phyloP scores from a whole-genome alignment of 1,140 invertebrate genomes.

The Andricus grossulariae region DNA sequence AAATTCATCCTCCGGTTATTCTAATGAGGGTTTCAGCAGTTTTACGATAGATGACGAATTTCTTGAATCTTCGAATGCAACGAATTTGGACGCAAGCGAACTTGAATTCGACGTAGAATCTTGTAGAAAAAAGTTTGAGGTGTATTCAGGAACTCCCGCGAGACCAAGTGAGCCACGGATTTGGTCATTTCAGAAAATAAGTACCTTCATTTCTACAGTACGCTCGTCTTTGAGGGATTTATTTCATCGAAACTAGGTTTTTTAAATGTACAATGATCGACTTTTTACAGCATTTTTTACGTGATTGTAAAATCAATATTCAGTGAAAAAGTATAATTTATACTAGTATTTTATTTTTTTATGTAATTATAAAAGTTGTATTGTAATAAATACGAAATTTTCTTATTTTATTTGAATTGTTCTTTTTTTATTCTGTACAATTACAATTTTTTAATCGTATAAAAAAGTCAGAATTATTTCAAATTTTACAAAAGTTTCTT shows the following conservation, averaged over 20 bases:
- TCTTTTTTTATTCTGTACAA: too few relatives aligned
- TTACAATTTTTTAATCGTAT: too few relatives aligned
- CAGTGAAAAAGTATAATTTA: too few relatives aligned
- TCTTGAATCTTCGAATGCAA: slow-evolving; percentile 33
- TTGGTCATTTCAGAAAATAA: slow-evolving; percentile 43
- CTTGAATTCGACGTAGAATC: slow-evolving; percentile 32
- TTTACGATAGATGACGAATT: slow-evolving; percentile 27
- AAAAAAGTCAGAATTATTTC: too few relatives aligned
- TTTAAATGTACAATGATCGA: background rate
- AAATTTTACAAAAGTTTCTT: too few relatives aligned
- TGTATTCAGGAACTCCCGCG: background rate
- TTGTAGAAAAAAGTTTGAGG: slow-evolving; percentile 25
- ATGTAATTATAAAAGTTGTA: too few relatives aligned
- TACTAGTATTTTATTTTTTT: too few relatives aligned
- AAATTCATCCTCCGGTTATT: background rate
- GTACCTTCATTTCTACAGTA: slow-evolving; percentile 48
- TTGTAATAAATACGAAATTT: too few relatives aligned
- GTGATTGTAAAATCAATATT: background rate
- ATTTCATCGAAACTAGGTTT: slow-evolving; percentile 40
- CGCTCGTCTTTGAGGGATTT: slow-evolving; percentile 50
- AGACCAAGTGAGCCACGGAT: background rate
- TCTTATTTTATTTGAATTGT: too few relatives aligned
- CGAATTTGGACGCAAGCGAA: slow-evolving; percentile 8
- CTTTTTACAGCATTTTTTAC: background rate
- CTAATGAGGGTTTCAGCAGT: slow-evolving; percentile 25